Base-by-base conservation (phyloP, 2,113 vertebrate genomes). In the Spea bombifrons region DNA sequence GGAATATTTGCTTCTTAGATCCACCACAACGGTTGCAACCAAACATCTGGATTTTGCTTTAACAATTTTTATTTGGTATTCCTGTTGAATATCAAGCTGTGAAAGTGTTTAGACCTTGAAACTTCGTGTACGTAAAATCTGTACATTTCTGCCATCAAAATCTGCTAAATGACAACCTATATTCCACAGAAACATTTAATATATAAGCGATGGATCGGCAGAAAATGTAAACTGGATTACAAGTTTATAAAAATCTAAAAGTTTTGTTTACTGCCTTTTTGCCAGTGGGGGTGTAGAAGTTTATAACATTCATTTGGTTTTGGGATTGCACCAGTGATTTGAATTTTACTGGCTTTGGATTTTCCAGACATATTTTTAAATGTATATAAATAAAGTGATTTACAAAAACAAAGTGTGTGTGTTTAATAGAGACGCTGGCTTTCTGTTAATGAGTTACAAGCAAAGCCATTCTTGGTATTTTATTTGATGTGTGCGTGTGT, bases 361-460 rank as follows among this genome's bases (percentile, higher is more conserved):
- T 80, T 80, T 80, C 78, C 78, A 80, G 47, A 74, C 71, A 74
- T 80, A 80, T 80, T 80, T 80, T 80, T 80, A 80, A 80, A 80
- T 80, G 78, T 80, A 80, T 80, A 80, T 80, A 80, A 80, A 80
- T 80, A 80, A 80, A 80, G 65, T 68, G 71, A 80, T 80, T 80
- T 80, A 80, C 78, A 80, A 80, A 80, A 74, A 80, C 59, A 10
- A 2, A n/a, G 2, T 66, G 49, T 73, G 45, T 59, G 45, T 50
- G 43, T 55, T 48, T 66, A 12, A 43, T 71, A 30, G 10, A 70
- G 61, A 30, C 8, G 30, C 12, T 59, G 55, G 55, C 0, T 59
- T 53, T 8, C 50, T 12, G 10, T 53, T 53, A 8, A 53, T 53
- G 30, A 30, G 30, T 30, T 30, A 30, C 30, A 30, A 30, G 30